These are phyloP conservation scores for Cairina moschata DNA, from an alignment of 2,113 vertebrate species.

Conservation along the genomic window DNA sequence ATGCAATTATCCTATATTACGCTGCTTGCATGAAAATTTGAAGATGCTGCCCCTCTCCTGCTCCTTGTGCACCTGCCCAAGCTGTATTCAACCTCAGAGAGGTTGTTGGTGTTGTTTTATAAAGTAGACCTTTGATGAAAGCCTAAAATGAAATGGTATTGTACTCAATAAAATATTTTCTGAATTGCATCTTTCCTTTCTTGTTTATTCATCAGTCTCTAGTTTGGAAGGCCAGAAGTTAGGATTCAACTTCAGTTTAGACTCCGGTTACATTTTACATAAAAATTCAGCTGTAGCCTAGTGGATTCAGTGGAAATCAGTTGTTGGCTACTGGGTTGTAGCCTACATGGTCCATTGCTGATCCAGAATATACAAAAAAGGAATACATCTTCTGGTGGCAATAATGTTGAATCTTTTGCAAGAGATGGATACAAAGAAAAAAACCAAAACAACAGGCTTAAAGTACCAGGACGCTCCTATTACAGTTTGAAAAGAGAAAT, in stretches of 20 bases:
- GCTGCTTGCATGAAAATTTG: conserved; percentile 59
- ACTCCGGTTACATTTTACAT: not conserved
- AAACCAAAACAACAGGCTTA: not conserved
- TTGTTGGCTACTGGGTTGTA: not conserved
- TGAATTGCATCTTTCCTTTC: conserved; percentile 30
- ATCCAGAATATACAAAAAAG: not conserved
- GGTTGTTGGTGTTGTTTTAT: conserved; percentile 53
- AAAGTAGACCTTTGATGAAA: conserved; percentile 12
- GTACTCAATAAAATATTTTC: conserved; percentile 73
- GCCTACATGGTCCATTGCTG: not conserved
- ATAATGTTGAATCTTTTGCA: not conserved
- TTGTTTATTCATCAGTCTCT: not conserved
- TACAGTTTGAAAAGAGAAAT: not conserved
- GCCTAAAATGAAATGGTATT: conserved; percentile 35
- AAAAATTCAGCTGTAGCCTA: not conserved
- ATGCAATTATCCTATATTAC: conserved; percentile 34
- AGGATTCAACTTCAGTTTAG: not conserved
- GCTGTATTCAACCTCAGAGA: conserved; percentile 68
- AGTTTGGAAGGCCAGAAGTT: not conserved
- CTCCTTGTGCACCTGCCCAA: conserved; percentile 57
- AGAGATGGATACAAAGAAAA: not conserved
- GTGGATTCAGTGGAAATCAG: not conserved
- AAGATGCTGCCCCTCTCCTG: not conserved
- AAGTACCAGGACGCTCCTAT: not conserved
- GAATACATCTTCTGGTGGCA: not conserved